These are phyloP conservation scores for Meloidogyne floridensis DNA, from an alignment of 1,140 invertebrate genomes.

Conservation along the genomic window DNA sequence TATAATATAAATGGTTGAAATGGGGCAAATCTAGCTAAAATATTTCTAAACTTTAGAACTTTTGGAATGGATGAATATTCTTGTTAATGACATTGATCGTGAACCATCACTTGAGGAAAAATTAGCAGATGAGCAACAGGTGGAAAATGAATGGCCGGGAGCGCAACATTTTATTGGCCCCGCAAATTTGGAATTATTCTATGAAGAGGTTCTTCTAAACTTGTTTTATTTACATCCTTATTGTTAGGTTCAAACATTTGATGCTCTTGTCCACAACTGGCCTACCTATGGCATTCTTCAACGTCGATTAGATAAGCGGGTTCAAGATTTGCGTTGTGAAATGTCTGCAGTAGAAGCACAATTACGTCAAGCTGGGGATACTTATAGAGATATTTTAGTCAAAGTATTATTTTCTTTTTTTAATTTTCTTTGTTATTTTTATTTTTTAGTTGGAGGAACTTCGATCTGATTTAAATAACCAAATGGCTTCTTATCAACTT, in stretches of 20 bases:
- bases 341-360: slow-evolving; percentile 8
- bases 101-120: background rate
- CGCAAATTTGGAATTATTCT: background rate
- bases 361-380: background rate
- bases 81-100: background rate
- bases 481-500: background rate
- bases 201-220: background rate
- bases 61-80: slow-evolving; percentile 7
- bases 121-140: background rate
- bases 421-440: background rate
- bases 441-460: background rate
- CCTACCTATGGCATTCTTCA: background rate
- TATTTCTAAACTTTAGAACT: background rate
- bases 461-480: background rate
- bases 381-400: background rate
- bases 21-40: too few species aligned
- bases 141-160: background rate
- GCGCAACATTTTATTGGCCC: background rate
- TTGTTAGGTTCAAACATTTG: background rate
- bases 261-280: background rate
- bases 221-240: background rate
- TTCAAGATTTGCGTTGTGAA: slow-evolving; percentile 9
- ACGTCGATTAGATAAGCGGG: background rate
- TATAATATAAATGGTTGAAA: background rate
- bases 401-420: background rate